Conservation (phyloP, 2,797 vertebrate genomes). For the Gastrophryne carolinensis region DNA sequence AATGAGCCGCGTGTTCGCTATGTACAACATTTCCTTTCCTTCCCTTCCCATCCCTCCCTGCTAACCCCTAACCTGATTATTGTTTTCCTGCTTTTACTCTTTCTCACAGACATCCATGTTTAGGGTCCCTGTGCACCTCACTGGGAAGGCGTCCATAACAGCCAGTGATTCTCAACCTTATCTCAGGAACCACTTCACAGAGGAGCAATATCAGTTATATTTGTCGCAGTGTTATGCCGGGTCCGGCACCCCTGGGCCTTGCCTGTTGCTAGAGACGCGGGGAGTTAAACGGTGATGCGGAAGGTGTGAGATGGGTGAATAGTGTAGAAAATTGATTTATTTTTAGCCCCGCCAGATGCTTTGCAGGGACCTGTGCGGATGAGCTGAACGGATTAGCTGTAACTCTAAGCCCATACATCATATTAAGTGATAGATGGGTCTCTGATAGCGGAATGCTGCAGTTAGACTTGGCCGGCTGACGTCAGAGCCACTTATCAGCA, state of each 20-base stretch:
- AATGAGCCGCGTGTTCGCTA: not conserved
- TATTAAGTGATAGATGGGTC: constrained; percentile 41
- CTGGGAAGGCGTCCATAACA: too few species aligned
- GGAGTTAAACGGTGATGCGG: not conserved
- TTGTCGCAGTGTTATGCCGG: too few species aligned
- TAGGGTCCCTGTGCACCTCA: too few species aligned
- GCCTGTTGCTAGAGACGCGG: not conserved
- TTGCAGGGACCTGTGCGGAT: constrained; percentile 18
- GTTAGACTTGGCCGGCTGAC: constrained; percentile 14
- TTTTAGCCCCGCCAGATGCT: constrained; percentile 31
- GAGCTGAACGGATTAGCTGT: constrained; percentile 28
- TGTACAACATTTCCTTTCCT: not conserved
- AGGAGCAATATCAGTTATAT: too few species aligned
- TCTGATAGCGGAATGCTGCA: constrained; percentile 21
- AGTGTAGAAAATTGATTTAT: constrained; percentile 25
- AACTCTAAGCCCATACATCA: constrained; percentile 35
- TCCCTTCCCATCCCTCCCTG: too few species aligned
- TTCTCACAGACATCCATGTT: too few species aligned
- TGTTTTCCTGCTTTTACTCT: too few species aligned
- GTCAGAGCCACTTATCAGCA: constrained; percentile 38
- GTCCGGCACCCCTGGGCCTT: too few species aligned
- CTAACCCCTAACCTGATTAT: too few species aligned
- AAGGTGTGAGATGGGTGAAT: constrained; percentile 18
- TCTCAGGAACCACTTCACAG: too few species aligned
- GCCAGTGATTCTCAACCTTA: too few species aligned